phyloP scores from a whole-genome alignment of 2,797 vertebrate genomes.

The Cyprinodon diabolis region DNA sequence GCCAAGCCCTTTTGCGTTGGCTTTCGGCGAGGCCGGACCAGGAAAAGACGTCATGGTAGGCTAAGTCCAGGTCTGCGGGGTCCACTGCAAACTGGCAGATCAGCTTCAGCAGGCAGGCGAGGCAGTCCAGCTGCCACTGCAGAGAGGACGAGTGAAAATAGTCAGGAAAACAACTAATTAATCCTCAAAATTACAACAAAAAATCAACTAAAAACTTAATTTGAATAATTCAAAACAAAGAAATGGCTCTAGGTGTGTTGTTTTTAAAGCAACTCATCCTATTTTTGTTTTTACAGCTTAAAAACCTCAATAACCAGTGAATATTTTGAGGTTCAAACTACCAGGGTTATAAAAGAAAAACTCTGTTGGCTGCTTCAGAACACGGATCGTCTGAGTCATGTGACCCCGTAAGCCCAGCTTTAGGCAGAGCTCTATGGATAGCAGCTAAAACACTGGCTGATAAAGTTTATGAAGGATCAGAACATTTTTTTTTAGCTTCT shows the following conservation, averaged over 20 bases:
- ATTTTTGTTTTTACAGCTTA: not conserved
- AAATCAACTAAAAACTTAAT: not conserved
- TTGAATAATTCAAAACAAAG: no score
- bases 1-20: slow-evolving; percentile 94
- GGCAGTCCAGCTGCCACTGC: slow-evolving; percentile 97
- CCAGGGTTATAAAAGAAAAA: not conserved
- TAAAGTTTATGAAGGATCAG: not conserved
- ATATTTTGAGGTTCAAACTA: not conserved
- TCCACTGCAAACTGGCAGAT: slow-evolving; percentile 99
- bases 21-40: slow-evolving; percentile 94
- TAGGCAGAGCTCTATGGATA: not conserved
- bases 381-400: not conserved
- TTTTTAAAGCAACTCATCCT: not conserved
- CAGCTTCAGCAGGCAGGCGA: slow-evolving; percentile 96
- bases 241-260: not conserved
- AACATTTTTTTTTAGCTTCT: no score
- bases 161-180: not conserved
- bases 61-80: slow-evolving; percentile 94
- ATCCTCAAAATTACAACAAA: not conserved
- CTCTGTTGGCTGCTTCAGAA: not conserved
- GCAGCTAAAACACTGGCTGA: not conserved
- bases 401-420: not conserved
- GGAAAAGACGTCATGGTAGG: slow-evolving; percentile 97
- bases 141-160: not conserved
- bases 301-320: not conserved